Conservation (phyloP, 1,140 invertebrate genomes). For the Calosoma granatense region DNA sequence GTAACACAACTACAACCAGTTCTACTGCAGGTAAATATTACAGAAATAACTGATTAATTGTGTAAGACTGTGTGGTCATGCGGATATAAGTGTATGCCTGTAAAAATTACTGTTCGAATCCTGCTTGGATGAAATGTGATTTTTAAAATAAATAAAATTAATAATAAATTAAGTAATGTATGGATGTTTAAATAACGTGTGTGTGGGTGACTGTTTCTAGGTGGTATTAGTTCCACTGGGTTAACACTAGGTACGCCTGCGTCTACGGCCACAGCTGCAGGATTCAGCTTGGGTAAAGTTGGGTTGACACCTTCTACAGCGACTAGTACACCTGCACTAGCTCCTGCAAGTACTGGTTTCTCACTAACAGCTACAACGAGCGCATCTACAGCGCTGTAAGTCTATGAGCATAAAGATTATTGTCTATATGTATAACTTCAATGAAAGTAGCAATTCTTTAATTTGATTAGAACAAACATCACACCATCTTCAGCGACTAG, state of each 20-base stretch:
- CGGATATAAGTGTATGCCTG: constrained; percentile 23
- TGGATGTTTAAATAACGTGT: constrained; percentile 1
- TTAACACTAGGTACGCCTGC: constrained; percentile 14
- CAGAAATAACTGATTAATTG: too few species aligned
- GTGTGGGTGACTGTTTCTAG: constrained; percentile 10
- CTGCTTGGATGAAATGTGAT: constrained; percentile 16
- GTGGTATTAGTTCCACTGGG: constrained; percentile 10
- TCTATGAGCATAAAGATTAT: constrained; percentile 11
- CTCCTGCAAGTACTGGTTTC: constrained; percentile 8
- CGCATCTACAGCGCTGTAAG: constrained; percentile 11
- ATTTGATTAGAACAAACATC: constrained; percentile 15
- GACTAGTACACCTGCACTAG: not conserved
- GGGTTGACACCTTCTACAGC: constrained; percentile 13
- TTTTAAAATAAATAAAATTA: constrained; percentile 9
- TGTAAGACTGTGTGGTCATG: too few species aligned
- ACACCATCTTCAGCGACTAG: constrained; percentile 33
- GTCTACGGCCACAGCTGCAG: constrained; percentile 18
- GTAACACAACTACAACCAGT: constrained; percentile 19
- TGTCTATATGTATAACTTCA: constrained; percentile 1
- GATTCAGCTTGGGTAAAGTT: constrained; percentile 17
- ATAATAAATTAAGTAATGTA: not conserved
- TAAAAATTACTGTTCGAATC: constrained; percentile 12
- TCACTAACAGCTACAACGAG: constrained; percentile 14
- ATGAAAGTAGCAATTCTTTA: constrained; percentile 8
- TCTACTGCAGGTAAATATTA: constrained; percentile 10